These are phyloP conservation scores for Hippoglossus hippoglossus DNA, from an alignment of 2,797 vertebrate genomes.

Conservation along the genomic window DNA sequence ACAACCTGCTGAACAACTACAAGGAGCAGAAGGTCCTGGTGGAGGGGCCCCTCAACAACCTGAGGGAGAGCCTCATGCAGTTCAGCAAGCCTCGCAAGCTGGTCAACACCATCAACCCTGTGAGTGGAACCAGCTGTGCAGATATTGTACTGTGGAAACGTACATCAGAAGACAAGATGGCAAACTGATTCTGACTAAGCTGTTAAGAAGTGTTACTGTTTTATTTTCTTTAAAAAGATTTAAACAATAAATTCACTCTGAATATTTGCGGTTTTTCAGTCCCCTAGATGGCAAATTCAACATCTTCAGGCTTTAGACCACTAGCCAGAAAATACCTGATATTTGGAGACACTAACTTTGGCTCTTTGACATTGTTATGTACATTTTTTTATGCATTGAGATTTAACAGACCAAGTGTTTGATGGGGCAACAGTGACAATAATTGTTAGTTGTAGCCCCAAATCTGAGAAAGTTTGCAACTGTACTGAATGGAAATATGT, in stretches of 20 bases:
- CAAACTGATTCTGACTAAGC: too few species aligned
- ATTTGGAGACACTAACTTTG: background rate
- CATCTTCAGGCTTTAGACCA: background rate
- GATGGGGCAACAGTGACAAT: background rate
- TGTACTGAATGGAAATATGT: background rate
- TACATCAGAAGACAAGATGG: too few species aligned
- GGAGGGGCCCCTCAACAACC: conserved; percentile 97
- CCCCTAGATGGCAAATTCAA: too few species aligned
- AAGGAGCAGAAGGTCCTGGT: conserved; percentile 99
- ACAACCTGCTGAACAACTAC: conserved; percentile 98
- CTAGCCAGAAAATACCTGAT: background rate
- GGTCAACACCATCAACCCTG: conserved; percentile 98
- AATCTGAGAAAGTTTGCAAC: background rate
- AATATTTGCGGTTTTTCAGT: too few species aligned
- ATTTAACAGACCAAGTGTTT: background rate
- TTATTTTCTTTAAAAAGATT: too few species aligned
- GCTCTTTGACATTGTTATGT: background rate
- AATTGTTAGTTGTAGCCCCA: background rate
- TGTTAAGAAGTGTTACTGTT: too few species aligned
- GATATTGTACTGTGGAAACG: too few species aligned
- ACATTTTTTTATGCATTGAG: background rate
- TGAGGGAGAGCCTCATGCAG: conserved; percentile 98
- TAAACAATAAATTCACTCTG: too few species aligned
- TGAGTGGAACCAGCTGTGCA: conserved; percentile 73
- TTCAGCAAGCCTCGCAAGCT: conserved; percentile 99